A percentile compares a stretch with the other conserved stretches of the same genome.
Conservation (phyloP, 2,113 vertebrate genomes). For the Plectropomus leopardus region DNA sequence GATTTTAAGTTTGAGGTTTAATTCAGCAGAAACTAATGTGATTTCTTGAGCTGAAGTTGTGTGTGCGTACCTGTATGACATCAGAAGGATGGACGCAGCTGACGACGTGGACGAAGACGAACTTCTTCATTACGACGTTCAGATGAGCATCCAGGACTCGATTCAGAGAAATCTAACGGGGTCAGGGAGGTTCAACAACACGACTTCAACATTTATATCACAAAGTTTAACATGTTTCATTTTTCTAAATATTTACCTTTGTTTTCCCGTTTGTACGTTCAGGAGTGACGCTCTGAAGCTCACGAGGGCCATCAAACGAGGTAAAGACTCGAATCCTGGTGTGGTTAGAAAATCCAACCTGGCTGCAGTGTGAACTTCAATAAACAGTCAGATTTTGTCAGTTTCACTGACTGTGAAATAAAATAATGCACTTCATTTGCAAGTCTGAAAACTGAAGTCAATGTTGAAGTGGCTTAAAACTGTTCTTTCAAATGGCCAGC, state of each 20-base stretch:
- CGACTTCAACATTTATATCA: neutral
- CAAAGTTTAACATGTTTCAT: constrained; percentile 29
- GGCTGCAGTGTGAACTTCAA: neutral
- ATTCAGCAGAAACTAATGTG: no score
- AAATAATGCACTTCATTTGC: no score
- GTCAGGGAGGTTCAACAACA: constrained; percentile 80
- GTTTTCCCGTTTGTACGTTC: neutral
- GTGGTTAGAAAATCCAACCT: neutral
- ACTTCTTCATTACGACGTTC: constrained; percentile 84
- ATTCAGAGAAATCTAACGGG: constrained; percentile 61
- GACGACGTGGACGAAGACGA: constrained; percentile 86
- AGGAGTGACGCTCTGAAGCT: constrained; percentile 87
- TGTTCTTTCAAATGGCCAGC: no score
- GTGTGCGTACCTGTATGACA: neutral
- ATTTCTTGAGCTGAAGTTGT: no score
- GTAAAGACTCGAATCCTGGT: constrained; percentile 66
- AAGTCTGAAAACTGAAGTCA: no score
- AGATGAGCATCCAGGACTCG: constrained; percentile 88
- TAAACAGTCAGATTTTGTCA: no score
- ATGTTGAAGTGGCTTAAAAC: no score
- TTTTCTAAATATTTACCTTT: neutral
- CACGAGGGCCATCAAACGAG: constrained; percentile 85
- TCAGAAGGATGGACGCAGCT: constrained; percentile 77
- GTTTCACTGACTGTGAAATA: no score
- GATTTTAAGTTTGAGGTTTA: no score